A percentile compares a stretch with the other conserved stretches of the same genome.
These are phyloP conservation scores for Gari tellinella DNA, from an alignment of 2,888 invertebrate genomes.

Conservation along the genomic window DNA sequence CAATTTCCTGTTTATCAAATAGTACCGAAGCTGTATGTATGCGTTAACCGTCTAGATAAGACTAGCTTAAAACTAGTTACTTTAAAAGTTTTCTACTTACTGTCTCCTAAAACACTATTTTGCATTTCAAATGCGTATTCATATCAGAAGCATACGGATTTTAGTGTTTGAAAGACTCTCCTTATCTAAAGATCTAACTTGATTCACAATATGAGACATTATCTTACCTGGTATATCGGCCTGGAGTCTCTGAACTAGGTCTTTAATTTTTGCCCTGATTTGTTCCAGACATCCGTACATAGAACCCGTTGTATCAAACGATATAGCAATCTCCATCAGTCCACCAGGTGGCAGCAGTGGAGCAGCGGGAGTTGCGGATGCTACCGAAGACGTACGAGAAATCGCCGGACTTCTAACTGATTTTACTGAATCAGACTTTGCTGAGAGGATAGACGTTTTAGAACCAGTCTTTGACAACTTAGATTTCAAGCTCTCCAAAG, in stretches of 20 bases:
- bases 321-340: conserved; percentile 75
- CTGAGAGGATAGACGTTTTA: not conserved
- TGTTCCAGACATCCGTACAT: conserved; percentile 73
- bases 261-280: conserved; percentile 66
- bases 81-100: too few species aligned
- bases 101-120: too few species aligned
- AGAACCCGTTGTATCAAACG: conserved; percentile 80
- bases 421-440: not conserved
- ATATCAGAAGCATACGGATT: too few species aligned
- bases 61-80: too few species aligned
- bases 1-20: too few species aligned
- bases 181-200: too few species aligned
- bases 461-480: conserved; percentile 10
- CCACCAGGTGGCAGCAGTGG: conserved; percentile 58
- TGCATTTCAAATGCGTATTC: too few species aligned
- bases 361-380: conserved; percentile 2
- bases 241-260: conserved; percentile 71
- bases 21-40: too few species aligned
- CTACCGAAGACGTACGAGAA: not conserved
- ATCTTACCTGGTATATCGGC: conserved; percentile 72
- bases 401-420: not conserved
- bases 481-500: conserved; percentile 32
- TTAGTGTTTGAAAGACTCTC: too few species aligned
- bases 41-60: too few species aligned
- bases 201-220: too few species aligned